These are phyloP conservation scores for Luehdorfia chinensis DNA, from an alignment of 1,140 invertebrate genomes.

Conservation along the genomic window DNA sequence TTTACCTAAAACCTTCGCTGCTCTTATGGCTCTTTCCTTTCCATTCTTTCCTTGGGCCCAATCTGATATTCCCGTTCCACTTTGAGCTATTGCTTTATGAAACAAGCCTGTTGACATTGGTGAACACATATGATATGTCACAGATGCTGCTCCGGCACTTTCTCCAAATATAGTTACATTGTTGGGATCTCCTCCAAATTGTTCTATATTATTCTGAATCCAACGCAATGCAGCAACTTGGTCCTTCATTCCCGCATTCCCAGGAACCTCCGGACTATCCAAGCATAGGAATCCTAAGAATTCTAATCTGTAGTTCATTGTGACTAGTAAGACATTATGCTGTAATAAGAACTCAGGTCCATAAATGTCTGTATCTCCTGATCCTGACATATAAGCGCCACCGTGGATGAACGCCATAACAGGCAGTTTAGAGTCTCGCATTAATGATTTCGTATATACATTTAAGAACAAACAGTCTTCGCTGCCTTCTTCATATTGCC, in stretches of 20 bases:
- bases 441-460: conserved; percentile 77
- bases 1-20: conserved; percentile 64
- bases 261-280: conserved; percentile 78
- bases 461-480: conserved; percentile 82
- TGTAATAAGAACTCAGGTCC: conserved; percentile 81
- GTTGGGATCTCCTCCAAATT: conserved; percentile 85
- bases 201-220: conserved; percentile 64
- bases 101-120: conserved; percentile 80
- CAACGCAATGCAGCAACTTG: conserved; percentile 75
- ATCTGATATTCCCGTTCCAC: conserved; percentile 81
- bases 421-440: conserved; percentile 53
- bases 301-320: conserved; percentile 83
- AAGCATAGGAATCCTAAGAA: conserved; percentile 81
- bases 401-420: conserved; percentile 83
- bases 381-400: conserved; percentile 79
- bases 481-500: conserved; percentile 46
- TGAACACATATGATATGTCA: conserved; percentile 84
- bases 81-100: conserved; percentile 76
- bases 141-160: conserved; percentile 83
- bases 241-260: conserved; percentile 83
- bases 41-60: conserved; percentile 59
- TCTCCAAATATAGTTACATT: conserved; percentile 87
- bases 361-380: conserved; percentile 71
- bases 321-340: conserved; percentile 82
- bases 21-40: conserved; percentile 50